Evolutionary conservation across 2,888 invertebrate genomes (phyloP), one percentile per base, ranked within the genome.

Genomic region (Lucinisca nassula): DNA sequence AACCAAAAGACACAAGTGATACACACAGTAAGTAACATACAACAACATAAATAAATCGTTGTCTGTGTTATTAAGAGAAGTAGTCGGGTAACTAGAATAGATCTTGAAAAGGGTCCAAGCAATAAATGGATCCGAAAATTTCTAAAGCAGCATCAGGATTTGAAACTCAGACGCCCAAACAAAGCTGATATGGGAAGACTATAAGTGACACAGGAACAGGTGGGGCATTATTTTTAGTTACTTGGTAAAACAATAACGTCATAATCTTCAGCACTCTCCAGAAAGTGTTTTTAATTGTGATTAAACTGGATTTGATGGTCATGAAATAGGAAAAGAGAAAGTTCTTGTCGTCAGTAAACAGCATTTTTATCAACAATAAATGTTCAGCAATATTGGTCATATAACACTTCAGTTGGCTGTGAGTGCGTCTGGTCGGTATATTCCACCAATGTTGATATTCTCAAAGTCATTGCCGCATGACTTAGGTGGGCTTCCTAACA

Each of bases 401-500:
- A 55, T 76, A 49, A 76, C 76, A 17, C 49, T 79, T 12, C 79
- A 79, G 37, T 49, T 72, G 27, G 72, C 79, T 49, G 72, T 79
- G 2, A 45, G 27, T 72, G 79, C 45, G 10, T 45, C 38, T 72
- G 72, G 79, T 8, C 70, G 35, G 17, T 30, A 45, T 37, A 21
- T 79, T 27, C 72, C 79, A 45, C 79, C 79, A 17, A 79, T 79
- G 49, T 35, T 79, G n/a, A 79, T 79, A 12, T 79, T 72, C 61
- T 45, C 72, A 40, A 72, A 72, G 30, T 35, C 24, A n/a, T 35
- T 79, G n/a, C 79, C 72, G 12, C 45, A 72, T n/a, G 72, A 79
- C 37, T 30, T 79, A 12, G 27, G 51, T 24, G 24, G 49, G 21
- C 10, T 67, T 2, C 67, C 79, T 8, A 49, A 79, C n/a, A 45